These are phyloP conservation scores for Baryphthengus martii DNA, from an alignment of 2,113 vertebrate species.

Conservation along the genomic window DNA sequence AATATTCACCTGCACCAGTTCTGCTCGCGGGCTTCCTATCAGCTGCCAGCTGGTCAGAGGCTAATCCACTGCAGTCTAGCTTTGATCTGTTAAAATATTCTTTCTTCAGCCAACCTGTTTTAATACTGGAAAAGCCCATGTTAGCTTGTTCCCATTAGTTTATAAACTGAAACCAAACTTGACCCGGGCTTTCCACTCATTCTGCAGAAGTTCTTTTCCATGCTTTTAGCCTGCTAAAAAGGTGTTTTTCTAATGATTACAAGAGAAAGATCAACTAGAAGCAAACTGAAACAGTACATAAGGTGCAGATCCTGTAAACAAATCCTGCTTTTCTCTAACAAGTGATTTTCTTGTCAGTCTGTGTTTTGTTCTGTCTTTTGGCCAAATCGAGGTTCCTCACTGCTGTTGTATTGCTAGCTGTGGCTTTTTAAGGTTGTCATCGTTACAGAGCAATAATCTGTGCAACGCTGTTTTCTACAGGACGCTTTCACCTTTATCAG, in stretches of 20 bases:
- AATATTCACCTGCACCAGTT: background rate
- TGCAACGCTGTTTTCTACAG: background rate
- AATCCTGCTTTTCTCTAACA: background rate
- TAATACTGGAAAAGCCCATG: background rate
- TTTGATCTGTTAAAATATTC: background rate
- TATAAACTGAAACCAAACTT: background rate
- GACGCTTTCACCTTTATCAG: background rate
- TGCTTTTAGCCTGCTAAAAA: background rate
- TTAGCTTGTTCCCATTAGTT: background rate
- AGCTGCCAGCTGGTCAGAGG: background rate
- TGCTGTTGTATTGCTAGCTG: background rate
- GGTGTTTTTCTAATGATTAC: background rate
- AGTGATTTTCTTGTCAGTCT: background rate
- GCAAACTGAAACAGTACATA: background rate
- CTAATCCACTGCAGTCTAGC: background rate
- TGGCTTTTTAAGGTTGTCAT: background rate
- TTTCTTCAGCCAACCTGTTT: background rate
- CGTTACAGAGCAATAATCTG: background rate
- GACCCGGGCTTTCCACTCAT: background rate
- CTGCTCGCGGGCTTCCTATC: rapidly evolving
- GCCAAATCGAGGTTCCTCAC: background rate
- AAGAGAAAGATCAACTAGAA: background rate
- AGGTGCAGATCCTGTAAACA: background rate
- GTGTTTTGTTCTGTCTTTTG: background rate
- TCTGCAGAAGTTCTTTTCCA: background rate